Base-by-base conservation (phyloP, 1,140 invertebrate genomes). In the Sitophilus oryzae region DNA sequence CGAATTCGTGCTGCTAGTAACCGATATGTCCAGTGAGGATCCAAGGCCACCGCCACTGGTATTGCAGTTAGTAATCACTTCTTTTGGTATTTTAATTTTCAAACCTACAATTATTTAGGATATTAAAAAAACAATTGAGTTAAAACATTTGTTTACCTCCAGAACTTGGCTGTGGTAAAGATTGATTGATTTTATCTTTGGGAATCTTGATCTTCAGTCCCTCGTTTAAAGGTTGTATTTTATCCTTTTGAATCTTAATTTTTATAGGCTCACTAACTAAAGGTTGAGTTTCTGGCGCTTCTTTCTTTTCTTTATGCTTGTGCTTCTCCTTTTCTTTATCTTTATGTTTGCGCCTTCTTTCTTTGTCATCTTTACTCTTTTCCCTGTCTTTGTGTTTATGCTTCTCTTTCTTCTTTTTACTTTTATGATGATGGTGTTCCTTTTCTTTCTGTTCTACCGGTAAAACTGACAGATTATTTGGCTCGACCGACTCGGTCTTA, bases 161-260 rank as follows among this genome's bases (percentile, higher is more conserved):
- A 41, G 55, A 57, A 57, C 55, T 57, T 30, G 57, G 58, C 43
- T 64, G 56, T 52, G 63, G 54, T 60, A 49, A 35, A 11, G 66
- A 59, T 11, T 69, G 59, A 58, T 76, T 78, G 15, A 81, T 71
- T 20, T 74, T 68, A 52, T 83, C 80, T 60, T 82, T 82, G 0
- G 80, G 76, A 30, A 85, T 83, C 68, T 82, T 83, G 15, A 84
- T 79, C 62, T 83, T 84, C 9, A 82, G 62, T 4, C 75, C 71
- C 1, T 66, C 61, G 44, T 69, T 61, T 14, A 40, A 59, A 50
- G 16, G 67, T 61, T 22, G 68, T 62, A 81, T 67, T 63, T 81
- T 81, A 45, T 83, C 81, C 65, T 82, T 85, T 3, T 82, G 77
- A 42, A 86, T 84, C 19, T 81, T 85, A 10, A 86, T 81, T 62